Evolutionary conservation across 2,888 invertebrate species (phyloP), one percentile per base, ranked within the genome.

Genomic region (Plusia festucae): DNA sequence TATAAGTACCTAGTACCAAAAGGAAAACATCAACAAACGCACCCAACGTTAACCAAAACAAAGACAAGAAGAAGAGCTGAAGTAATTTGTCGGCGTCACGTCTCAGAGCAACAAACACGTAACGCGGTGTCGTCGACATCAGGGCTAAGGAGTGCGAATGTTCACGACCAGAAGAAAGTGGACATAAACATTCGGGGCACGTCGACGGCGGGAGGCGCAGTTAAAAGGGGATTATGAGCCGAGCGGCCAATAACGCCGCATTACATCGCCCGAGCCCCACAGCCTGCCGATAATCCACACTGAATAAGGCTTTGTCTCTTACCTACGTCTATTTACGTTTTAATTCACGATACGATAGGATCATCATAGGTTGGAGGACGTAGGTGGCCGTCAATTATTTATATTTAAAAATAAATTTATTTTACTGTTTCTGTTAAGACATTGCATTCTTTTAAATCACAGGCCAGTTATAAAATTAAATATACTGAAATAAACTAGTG

Each of bases 191-290:
- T 94, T 91, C 94, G 53, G 69, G 64, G 81, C 94, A 94, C 94
- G 94, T 93, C 84, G 88, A 73, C 84, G 40, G 40, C 83, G 85
- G 85, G 83, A 82, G 82, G 87, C 88, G 92, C 93, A 93, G 91
- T 94, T 94, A 94, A 93, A 94, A 91, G 90, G 90, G 93, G 93
- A 94, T 95, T 94, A 94, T 91, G 93, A 90, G 90, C 83, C 82
- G 89, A 90, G 91, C 89, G 90, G 90, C 93, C 93, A 93, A 93
- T 93, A 93, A 91, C 91, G 87, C 81, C 83, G 90, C 88, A 83
- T 84, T 90, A 90, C 89, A 73, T 53, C 55, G 58, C 61, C 70
- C 82, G 85, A 84, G 83, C 79, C 82, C 64, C 65, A 70, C 68
- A 75, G 73, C 73, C 78, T 79, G 80, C 79, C 83, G 87, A 88